Conservation (phyloP, 2,888 invertebrate species). For the Malthinus seriepunctatus region DNA sequence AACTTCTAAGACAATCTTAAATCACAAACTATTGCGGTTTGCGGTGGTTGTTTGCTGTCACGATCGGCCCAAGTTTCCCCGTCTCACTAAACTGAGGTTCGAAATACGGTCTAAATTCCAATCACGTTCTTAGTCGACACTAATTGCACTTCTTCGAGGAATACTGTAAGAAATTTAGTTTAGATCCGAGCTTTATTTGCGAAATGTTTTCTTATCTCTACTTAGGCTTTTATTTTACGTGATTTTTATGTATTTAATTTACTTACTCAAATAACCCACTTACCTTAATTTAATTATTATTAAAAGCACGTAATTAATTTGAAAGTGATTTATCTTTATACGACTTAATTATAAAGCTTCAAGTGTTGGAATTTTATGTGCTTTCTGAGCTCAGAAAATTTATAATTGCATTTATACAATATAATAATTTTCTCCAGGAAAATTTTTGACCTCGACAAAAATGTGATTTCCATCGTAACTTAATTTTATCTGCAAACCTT, state of each 20-base stretch:
- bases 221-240: conserved; percentile 47
- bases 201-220: conserved; percentile 41
- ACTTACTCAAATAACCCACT: neutral
- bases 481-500: too few species aligned
- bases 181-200: conserved; percentile 47
- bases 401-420: too few species aligned
- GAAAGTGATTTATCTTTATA: too few species aligned
- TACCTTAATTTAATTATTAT: too few species aligned
- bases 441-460: too few species aligned
- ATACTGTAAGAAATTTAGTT: conserved; percentile 50
- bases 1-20: conserved; percentile 30
- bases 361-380: too few species aligned
- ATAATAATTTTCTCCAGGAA: too few species aligned
- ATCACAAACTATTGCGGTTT: conserved; percentile 31
- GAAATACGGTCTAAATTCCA: conserved; percentile 45
- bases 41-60: conserved; percentile 42
- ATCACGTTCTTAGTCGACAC: conserved; percentile 50
- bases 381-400: too few species aligned
- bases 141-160: conserved; percentile 54
- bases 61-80: conserved; percentile 32
- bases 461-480: too few species aligned
- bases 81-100: conserved; percentile 31
- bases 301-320: too few species aligned
- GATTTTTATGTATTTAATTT: conserved; percentile 49
- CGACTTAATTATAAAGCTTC: too few species aligned